Conservation (phyloP, 2,797 vertebrate species). For the Cossypha polioptera region DNA sequence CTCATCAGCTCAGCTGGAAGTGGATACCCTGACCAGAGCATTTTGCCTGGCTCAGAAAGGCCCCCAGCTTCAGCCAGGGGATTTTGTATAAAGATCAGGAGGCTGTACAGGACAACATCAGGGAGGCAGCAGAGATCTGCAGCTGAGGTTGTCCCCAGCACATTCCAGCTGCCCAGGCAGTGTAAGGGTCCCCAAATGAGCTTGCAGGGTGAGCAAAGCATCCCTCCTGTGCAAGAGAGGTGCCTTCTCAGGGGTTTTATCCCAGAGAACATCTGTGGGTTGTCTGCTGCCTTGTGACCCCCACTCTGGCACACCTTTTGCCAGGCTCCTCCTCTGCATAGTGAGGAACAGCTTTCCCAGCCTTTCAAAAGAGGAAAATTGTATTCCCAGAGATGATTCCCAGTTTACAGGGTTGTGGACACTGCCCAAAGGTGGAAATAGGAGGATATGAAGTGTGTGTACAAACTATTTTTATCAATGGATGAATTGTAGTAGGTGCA, state of each 20-base stretch:
- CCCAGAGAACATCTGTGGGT: background rate
- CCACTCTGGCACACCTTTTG: background rate
- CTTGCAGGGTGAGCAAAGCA: background rate
- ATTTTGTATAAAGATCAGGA: background rate
- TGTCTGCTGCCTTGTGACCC: accelerated
- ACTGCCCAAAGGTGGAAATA: slow-evolving; percentile 18
- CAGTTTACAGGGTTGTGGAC: background rate
- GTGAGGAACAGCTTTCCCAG: background rate
- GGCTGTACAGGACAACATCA: background rate
- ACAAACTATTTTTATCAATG: slow-evolving; percentile 47
- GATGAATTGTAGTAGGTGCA: background rate
- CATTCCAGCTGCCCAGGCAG: background rate
- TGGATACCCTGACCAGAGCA: background rate
- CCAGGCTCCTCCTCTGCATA: background rate
- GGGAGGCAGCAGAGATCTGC: background rate
- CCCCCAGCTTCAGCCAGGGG: background rate
- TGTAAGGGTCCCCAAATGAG: background rate
- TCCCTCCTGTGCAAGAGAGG: background rate
- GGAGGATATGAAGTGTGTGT: slow-evolving; percentile 22
- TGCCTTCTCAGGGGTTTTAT: background rate
- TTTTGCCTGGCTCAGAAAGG: background rate
- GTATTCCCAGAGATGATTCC: background rate
- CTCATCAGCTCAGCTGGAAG: background rate
- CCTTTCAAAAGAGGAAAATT: background rate
- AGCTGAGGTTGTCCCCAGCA: background rate